Percentiles rank a stretch among this genome's conserved stretches.
These are phyloP conservation scores for Hydrozoanthus gracilis DNA, from an alignment of 92 coral and sea anemone genomes.

Conservation along the genomic window DNA sequence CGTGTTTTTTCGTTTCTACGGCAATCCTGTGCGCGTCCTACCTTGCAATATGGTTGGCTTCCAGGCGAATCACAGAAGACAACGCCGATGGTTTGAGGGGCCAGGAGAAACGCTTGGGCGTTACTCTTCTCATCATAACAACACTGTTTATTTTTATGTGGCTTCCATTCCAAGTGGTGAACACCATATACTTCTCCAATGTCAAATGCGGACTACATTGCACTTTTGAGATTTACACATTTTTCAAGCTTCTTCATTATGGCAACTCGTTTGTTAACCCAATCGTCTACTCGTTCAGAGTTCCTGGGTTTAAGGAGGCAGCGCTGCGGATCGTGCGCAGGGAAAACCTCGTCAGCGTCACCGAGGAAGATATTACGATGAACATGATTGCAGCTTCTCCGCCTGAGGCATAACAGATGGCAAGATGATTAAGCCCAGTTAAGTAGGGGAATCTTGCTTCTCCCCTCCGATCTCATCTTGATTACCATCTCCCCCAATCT, in stretches of 20 bases:
- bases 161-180: conserved; percentile 27
- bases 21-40: conserved; percentile 25
- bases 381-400: conserved; percentile 21
- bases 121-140: conserved; percentile 35
- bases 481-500: too few relatives aligned
- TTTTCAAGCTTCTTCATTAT: conserved; percentile 60
- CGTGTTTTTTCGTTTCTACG: conserved; percentile 16
- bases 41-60: neutral
- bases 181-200: conserved; percentile 8
- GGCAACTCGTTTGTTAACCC: conserved; percentile 62
- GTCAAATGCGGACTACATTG: conserved; percentile 27
- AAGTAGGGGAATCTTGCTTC: too few relatives aligned
- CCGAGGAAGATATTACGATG: conserved; percentile 40
- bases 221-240: conserved; percentile 9
- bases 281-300: conserved; percentile 53
- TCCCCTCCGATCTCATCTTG: too few relatives aligned
- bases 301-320: conserved; percentile 35
- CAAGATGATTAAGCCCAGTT: neutral
- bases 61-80: neutral
- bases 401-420: neutral
- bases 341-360: conserved; percentile 11
- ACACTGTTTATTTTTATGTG: conserved; percentile 28
- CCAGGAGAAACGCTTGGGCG: conserved; percentile 15
- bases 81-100: conserved; percentile 3
- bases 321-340: conserved; percentile 35